A percentile compares a stretch with the other conserved stretches of the same genome.
Evolutionary conservation across 2,797 vertebrate genomes (phyloP).

Genomic region (Morelia viridis): DNA sequence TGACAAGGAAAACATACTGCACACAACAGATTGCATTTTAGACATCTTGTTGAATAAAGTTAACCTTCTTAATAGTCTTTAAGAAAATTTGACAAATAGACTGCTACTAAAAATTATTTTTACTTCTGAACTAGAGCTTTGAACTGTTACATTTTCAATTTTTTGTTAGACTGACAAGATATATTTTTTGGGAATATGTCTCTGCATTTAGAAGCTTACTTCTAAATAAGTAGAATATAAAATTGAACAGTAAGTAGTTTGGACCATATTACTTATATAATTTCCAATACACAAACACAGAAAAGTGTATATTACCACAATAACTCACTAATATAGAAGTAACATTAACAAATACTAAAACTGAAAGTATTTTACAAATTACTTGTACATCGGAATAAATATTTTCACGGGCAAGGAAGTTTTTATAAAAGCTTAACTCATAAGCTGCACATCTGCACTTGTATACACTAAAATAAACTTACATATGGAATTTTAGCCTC

Average conservation of each 20-base stretch:
- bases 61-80: conserved; percentile 37
- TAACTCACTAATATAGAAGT: not conserved
- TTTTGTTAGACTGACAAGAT: conserved; percentile 9
- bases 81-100: conserved; percentile 35
- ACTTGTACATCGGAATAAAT: not conserved
- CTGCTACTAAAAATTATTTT: conserved; percentile 41
- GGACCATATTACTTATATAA: conserved; percentile 8
- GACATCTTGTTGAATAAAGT: conserved; percentile 31
- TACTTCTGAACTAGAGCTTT: conserved; percentile 43
- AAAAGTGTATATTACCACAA: not conserved
- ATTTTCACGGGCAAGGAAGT: conserved; percentile 18
- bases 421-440: conserved; percentile 30
- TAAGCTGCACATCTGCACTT: conserved; percentile 18
- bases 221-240: not conserved
- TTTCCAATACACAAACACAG: not conserved
- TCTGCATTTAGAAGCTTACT: not conserved
- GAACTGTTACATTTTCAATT: not conserved
- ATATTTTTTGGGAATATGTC: not conserved
- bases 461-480: not conserved
- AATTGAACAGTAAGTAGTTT: conserved; percentile 7
- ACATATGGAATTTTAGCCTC: too few relatives aligned
- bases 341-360: not conserved
- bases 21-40: conserved; percentile 36
- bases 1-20: conserved; percentile 36
- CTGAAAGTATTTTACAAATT: not conserved